Evolutionary conservation across 2,113 vertebrate species (phyloP).

Genomic region (Ardeotis arabs): DNA sequence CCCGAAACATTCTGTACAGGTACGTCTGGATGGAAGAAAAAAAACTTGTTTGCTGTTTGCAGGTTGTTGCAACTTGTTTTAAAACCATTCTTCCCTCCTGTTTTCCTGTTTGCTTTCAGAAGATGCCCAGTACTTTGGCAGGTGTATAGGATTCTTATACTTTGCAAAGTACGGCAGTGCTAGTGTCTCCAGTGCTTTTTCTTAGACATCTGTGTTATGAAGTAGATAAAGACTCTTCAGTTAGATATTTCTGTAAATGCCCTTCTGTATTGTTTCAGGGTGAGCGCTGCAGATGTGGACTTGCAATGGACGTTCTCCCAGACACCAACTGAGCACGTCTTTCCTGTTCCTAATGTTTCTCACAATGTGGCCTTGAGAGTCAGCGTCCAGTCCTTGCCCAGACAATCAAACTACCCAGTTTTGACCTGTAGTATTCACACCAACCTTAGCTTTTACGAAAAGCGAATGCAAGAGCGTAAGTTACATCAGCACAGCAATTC

Average conservation of each 20-base stretch:
- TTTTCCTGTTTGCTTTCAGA: background rate
- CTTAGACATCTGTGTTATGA: background rate
- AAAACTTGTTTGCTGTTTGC: background rate
- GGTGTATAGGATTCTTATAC: background rate
- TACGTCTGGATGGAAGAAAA: slow-evolving; percentile 50
- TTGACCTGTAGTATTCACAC: slow-evolving; percentile 95
- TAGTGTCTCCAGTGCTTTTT: background rate
- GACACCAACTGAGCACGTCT: slow-evolving; percentile 92
- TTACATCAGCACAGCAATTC: slow-evolving; percentile 47
- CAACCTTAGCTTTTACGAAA: slow-evolving; percentile 83
- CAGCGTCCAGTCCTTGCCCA: slow-evolving; percentile 94
- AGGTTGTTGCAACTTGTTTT: background rate
- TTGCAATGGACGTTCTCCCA: slow-evolving; percentile 94
- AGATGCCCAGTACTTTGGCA: background rate
- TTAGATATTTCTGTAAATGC: background rate
- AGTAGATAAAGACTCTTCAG: background rate
- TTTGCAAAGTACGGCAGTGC: background rate
- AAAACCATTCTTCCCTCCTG: background rate
- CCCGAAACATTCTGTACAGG: slow-evolving; percentile 98
- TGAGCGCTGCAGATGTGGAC: slow-evolving; percentile 94
- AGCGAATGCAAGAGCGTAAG: slow-evolving; percentile 71
- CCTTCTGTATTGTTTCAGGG: slow-evolving; percentile 76
- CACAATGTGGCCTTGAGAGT: slow-evolving; percentile 96
- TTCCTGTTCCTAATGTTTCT: slow-evolving; percentile 94
- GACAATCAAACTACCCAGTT: slow-evolving; percentile 94